Evolutionary conservation across 2,888 invertebrate species (phyloP).

Genomic region (Phytoseiulus persimilis): DNA sequence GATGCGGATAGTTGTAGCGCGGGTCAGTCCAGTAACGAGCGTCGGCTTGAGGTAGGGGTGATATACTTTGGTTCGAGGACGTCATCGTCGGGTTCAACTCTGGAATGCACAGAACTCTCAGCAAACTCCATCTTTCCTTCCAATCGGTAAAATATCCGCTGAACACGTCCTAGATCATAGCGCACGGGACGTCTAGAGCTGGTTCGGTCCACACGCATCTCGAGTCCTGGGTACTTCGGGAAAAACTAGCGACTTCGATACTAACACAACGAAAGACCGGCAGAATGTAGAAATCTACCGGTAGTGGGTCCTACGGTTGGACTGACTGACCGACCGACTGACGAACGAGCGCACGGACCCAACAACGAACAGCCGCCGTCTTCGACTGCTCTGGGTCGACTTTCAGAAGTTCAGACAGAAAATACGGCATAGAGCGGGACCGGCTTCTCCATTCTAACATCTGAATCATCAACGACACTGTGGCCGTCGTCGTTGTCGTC

Average conservation of each 20-base stretch:
- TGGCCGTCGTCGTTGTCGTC: not conserved
- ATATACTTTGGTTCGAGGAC: slow-evolving; percentile 24
- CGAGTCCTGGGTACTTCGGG: no score
- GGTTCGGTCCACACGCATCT: no score
- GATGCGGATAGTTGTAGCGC: not conserved
- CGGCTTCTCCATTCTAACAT: not conserved
- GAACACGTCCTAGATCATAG: no score
- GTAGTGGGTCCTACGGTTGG: no score
- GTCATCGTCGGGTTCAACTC: slow-evolving; percentile 31
- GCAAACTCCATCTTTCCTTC: no score
- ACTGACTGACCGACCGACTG: no score
- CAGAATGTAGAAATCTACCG: no score
- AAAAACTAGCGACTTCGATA: no score
- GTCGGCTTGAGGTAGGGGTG: slow-evolving; percentile 17
- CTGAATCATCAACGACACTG: not conserved
- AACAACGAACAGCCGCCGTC: not conserved
- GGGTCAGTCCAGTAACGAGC: slow-evolving; percentile 11
- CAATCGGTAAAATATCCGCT: no score
- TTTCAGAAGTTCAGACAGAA: not conserved
- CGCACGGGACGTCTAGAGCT: no score
- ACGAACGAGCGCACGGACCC: not conserved
- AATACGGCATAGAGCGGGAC: not conserved
- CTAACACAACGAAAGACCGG: no score
- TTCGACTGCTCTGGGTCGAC: not conserved
- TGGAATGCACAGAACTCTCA: not conserved